Evolutionary conservation across 2,797 vertebrate genomes (phyloP).

Genomic region (Rhinatrema bivittatum): DNA sequence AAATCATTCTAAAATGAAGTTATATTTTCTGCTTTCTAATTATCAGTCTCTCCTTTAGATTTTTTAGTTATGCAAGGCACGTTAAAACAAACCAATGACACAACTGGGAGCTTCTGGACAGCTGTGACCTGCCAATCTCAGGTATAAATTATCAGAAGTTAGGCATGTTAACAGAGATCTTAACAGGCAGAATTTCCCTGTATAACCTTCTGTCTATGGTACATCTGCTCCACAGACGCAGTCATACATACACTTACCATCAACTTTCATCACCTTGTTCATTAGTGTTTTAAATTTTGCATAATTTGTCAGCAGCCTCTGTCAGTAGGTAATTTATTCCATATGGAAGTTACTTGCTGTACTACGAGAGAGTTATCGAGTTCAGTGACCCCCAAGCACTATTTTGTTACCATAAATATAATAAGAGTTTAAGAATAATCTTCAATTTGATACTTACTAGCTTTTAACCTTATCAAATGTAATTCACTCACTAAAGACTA

Average conservation of each 20-base stretch:
- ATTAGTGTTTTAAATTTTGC: conserved; percentile 23
- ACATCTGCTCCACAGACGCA: conserved; percentile 28
- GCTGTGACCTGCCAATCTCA: neutral
- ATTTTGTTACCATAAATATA: conserved; percentile 35
- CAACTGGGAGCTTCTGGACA: accelerated
- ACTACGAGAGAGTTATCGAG: conserved; percentile 16
- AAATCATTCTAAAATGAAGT: too few relatives aligned
- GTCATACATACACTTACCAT: conserved; percentile 17
- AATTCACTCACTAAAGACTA: too few relatives aligned
- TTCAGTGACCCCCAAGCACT: conserved; percentile 22
- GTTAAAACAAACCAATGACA: accelerated
- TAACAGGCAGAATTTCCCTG: neutral
- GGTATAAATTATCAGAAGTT: neutral
- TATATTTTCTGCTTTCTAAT: too few relatives aligned
- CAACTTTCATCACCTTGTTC: conserved; percentile 30
- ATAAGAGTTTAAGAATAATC: too few relatives aligned
- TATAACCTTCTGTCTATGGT: conserved; percentile 15
- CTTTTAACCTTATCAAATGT: too few relatives aligned
- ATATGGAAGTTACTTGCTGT: conserved; percentile 27
- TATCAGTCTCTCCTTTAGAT: neutral
- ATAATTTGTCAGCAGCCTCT: conserved; percentile 33
- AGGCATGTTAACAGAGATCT: neutral
- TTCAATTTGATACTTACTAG: too few relatives aligned
- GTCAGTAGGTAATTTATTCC: conserved; percentile 22
- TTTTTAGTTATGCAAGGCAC: accelerated